Base-by-base conservation (phyloP, 2,797 vertebrate genomes). In the Lithobates sylvaticus region DNA sequence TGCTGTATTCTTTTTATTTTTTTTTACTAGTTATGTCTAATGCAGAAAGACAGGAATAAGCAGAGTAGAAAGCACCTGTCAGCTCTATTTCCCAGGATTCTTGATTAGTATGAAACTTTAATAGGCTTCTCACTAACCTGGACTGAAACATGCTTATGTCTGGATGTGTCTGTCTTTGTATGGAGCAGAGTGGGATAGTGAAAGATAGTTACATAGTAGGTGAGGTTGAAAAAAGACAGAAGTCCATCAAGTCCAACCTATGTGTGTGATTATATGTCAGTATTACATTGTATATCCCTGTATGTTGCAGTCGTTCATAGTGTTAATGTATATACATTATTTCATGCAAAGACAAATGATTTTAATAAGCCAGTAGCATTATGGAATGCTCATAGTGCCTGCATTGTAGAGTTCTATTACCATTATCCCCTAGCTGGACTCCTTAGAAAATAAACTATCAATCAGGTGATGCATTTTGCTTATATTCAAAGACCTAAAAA, bases 31-130 rank as follows among this genome's bases (percentile, higher is more conserved):
- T 96, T 96, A 95, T 93, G 93, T 93, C 94, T 96, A 96, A 98
- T 98, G 93, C 94, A 96, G 96, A 92, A 95, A 96, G 98, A 99
- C 97, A 96, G 97, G 95, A 95, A 94, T 97, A 98, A 98, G 96
- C 97, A 97, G 97, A 96, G 95, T 97, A 99, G 97, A 98, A 98
- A 97, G 96, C 96, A 96, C 96, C 97, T 98, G 97, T 99, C 98
- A 98, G 94, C 95, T 97, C 95, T 95, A 94, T 96, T 97, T 97
- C 95, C 93, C 95, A 89, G 94, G 92, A 94, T 92, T 92, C 95
- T 96, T 98, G 97, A 99, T 98, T 98, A 98, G 96, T 97, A 99
- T 99, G 95, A 99, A 99, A 99, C 96, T 98, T 99, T 98, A 97
- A 99, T 99, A 96, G 95, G 92, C 94, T 95, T 96, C 93, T 96